These are phyloP conservation scores for Mola mola DNA, from an alignment of 2,113 vertebrate species.

Conservation along the genomic window DNA sequence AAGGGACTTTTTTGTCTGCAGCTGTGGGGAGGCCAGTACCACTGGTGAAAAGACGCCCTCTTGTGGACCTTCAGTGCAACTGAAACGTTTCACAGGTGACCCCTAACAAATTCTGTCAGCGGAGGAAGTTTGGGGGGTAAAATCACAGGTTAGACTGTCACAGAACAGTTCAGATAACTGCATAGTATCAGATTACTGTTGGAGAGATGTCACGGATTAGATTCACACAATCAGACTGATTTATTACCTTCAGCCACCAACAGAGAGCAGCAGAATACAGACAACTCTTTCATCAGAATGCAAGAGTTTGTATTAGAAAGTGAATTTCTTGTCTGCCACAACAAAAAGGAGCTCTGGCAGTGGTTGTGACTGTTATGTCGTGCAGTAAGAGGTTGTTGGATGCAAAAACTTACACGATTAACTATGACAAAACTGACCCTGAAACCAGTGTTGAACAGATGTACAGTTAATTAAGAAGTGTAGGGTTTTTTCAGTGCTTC, in stretches of 20 bases:
- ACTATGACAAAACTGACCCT: too few relatives aligned
- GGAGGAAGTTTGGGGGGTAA: background rate
- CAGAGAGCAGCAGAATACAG: slow-evolving; percentile 63
- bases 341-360: background rate
- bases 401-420: too few relatives aligned
- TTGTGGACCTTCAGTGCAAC: slow-evolving; percentile 39
- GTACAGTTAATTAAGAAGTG: too few relatives aligned
- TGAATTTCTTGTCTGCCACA: background rate
- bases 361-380: background rate
- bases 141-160: background rate
- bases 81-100: background rate
- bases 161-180: too few relatives aligned
- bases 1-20: too few relatives aligned
- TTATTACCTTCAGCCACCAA: slow-evolving; percentile 46
- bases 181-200: background rate
- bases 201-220: background rate
- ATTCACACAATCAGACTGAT: background rate
- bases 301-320: background rate
- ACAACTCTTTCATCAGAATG: too few relatives aligned
- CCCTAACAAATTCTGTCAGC: too few relatives aligned
- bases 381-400: background rate
- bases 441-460: too few relatives aligned
- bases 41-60: slow-evolving; percentile 52
- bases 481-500: too few relatives aligned
- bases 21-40: background rate